Conservation (phyloP, 2,113 vertebrate species). For the Upupa epops region DNA sequence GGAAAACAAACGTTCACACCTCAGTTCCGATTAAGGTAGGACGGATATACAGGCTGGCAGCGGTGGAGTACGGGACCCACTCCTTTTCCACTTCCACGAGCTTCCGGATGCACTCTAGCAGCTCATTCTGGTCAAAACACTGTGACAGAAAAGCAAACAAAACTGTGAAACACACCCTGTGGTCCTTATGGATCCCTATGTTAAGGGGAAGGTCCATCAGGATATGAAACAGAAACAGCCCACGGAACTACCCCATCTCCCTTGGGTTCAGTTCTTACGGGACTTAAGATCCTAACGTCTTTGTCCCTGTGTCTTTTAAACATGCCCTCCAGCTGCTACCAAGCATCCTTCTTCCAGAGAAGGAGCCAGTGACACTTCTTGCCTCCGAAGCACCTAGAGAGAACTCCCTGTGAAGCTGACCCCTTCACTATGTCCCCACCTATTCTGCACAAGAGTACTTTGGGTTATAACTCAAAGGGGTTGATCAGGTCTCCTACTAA, state of each 20-base stretch:
- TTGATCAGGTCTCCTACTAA: background rate
- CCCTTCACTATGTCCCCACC: background rate
- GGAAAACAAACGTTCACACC: constrained; percentile 54
- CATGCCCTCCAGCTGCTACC: background rate
- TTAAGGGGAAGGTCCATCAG: background rate
- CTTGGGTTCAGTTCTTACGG: background rate
- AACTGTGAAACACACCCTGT: background rate
- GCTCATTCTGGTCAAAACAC: constrained; percentile 84
- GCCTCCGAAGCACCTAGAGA: background rate
- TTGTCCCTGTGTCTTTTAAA: background rate
- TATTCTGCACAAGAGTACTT: background rate
- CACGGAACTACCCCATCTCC: background rate
- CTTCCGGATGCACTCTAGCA: constrained; percentile 85
- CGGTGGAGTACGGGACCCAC: constrained; percentile 84
- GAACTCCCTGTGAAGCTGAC: background rate
- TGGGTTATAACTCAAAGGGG: background rate
- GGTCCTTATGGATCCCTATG: background rate
- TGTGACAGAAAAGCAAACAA: constrained; percentile 40
- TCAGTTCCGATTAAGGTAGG: constrained; percentile 87
- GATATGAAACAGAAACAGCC: background rate
- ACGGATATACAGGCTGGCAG: constrained; percentile 87
- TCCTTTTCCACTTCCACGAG: constrained; percentile 87
- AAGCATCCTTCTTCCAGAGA: background rate
- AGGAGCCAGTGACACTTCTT: background rate
- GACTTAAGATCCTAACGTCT: background rate